These are phyloP conservation scores for Cryptocephalus moraei DNA, from an alignment of 2,888 invertebrate genomes.

Conservation along the genomic window DNA sequence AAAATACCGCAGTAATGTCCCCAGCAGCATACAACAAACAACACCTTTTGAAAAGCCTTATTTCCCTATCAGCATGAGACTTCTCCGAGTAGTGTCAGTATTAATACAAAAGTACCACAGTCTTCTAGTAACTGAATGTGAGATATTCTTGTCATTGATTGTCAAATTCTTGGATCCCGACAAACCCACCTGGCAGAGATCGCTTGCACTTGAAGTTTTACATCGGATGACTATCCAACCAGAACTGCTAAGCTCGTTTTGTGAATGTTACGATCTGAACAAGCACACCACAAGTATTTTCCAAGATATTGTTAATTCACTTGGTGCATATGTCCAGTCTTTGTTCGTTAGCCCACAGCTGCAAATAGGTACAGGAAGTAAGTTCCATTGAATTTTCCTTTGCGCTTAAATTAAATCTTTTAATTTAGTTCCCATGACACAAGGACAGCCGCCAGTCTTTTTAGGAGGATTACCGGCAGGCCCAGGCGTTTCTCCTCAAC, in stretches of 20 bases:
- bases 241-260: constrained; percentile 79
- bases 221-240: constrained; percentile 90
- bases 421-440: constrained; percentile 38
- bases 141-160: constrained; percentile 93
- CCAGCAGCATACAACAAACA: constrained; percentile 50
- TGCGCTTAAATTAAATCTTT: constrained; percentile 7
- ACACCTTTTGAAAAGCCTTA: constrained; percentile 79
- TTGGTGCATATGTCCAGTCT: constrained; percentile 91
- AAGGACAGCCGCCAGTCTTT: constrained; percentile 53
- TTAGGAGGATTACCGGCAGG: constrained; percentile 56
- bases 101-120: constrained; percentile 89
- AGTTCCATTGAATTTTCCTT: constrained; percentile 7
- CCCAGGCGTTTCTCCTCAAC: constrained; percentile 75
- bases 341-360: constrained; percentile 68
- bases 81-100: constrained; percentile 85
- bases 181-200: constrained; percentile 93
- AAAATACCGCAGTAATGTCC: constrained; percentile 64
- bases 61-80: constrained; percentile 93
- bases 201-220: constrained; percentile 88
- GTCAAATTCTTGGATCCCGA: constrained; percentile 97
- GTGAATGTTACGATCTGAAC: constrained; percentile 91
- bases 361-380: constrained; percentile 39
- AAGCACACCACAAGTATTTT: constrained; percentile 88
- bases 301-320: constrained; percentile 87
- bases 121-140: constrained; percentile 92